Percentiles rank a stretch among this genome's conserved stretches.
Evolutionary conservation across 2,797 vertebrate species (phyloP).

Genomic region (Sitta carolinensis): DNA sequence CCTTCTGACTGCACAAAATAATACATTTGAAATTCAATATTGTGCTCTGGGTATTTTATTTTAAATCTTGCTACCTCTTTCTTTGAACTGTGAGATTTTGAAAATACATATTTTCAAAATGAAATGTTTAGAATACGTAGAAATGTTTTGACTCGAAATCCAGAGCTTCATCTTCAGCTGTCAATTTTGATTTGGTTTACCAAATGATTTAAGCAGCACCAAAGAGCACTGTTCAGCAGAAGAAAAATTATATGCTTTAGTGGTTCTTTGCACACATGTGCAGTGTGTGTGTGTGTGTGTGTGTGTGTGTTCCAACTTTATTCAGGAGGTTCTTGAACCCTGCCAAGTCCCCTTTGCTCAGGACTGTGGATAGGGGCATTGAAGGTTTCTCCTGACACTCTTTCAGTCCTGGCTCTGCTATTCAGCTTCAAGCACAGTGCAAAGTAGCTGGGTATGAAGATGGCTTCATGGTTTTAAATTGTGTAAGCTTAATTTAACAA

Average conservation of each 20-base stretch:
- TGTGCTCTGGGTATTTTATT: background rate
- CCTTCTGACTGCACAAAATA: background rate
- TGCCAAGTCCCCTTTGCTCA: background rate
- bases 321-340: background rate
- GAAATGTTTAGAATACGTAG: background rate
- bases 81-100: background rate
- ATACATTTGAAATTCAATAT: background rate
- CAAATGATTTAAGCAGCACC: background rate
- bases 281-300: background rate
- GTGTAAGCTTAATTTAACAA: background rate
- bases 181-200: conserved; percentile 26
- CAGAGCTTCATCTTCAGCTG: background rate
- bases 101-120: conserved; percentile 22
- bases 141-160: conserved; percentile 5
- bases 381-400: background rate
- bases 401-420: background rate
- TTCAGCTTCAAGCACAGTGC: background rate
- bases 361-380: background rate
- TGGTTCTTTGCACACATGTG: background rate
- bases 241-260: background rate
- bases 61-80: background rate
- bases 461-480: background rate
- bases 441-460: background rate
- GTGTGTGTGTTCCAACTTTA: background rate
- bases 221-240: background rate